A percentile compares a stretch with the other conserved stretches of the same genome.
phyloP scores from a whole-genome alignment of 2,888 invertebrate species.

The Heteromurus nitidus region DNA sequence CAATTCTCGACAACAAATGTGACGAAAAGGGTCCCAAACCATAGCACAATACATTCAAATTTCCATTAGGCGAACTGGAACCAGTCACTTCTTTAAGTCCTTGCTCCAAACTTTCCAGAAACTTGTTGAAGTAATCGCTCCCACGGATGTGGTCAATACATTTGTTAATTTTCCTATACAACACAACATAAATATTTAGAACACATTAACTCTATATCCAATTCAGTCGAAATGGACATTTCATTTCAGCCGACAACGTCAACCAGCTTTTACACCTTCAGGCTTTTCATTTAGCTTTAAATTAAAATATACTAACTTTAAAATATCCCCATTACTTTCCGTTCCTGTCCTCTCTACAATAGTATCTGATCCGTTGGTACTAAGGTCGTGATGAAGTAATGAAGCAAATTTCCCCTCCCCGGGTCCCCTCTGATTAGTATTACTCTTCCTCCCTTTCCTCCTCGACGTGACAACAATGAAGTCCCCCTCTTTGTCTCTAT shows the following conservation, averaged over 20 bases:
- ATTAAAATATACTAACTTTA: too few species aligned
- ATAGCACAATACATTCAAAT: constrained; percentile 10
- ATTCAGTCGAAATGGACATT: not conserved
- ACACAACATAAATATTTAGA: not conserved
- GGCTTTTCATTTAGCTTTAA: too few species aligned
- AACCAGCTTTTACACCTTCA: too few species aligned
- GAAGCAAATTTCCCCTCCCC: not conserved
- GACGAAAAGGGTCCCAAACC: constrained; percentile 29
- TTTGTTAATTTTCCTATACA: constrained; percentile 30
- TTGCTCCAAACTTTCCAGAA: constrained; percentile 7
- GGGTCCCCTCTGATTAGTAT: too few species aligned
- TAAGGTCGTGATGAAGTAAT: not conserved
- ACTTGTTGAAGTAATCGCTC: constrained; percentile 20
- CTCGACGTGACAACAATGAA: constrained; percentile 10
- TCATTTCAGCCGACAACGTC: not conserved
- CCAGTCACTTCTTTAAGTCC: constrained; percentile 9
- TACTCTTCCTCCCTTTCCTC: not conserved
- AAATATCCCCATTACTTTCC: constrained; percentile 8
- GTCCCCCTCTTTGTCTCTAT: not conserved
- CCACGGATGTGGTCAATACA: not conserved
- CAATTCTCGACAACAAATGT: constrained; percentile 19
- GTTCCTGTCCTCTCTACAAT: not conserved
- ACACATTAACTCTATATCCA: too few species aligned
- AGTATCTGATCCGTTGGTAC: not conserved
- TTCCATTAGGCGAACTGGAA: not conserved